A percentile compares a stretch with the other conserved stretches of the same genome.
Conservation (phyloP, 2,888 invertebrate species). For the Lymantria monacha region DNA sequence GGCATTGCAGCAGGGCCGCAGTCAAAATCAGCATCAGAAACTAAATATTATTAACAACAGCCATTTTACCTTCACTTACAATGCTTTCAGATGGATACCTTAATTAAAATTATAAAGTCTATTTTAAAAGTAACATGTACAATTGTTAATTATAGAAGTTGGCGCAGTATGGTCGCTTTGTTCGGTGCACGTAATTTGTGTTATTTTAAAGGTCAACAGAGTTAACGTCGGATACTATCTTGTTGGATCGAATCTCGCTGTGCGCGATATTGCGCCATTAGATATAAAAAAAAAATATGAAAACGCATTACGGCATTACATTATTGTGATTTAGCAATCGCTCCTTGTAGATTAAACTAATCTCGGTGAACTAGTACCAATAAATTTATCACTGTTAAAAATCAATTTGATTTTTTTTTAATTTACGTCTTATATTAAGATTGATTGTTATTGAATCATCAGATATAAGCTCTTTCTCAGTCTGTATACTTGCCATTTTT, state of each 20-base stretch:
- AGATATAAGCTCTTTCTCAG: too few species aligned
- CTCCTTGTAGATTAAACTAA: slow-evolving; percentile 16
- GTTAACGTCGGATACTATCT: slow-evolving; percentile 35
- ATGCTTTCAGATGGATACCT: slow-evolving; percentile 13
- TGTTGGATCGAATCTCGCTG: slow-evolving; percentile 24
- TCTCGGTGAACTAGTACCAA: too few species aligned
- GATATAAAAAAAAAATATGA: slow-evolving; percentile 15
- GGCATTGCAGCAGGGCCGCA: slow-evolving; percentile 72
- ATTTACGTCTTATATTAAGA: too few species aligned
- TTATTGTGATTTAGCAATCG: slow-evolving; percentile 7
- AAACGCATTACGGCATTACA: slow-evolving; percentile 17
- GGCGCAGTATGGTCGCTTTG: slow-evolving; percentile 36
- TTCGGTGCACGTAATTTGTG: slow-evolving; percentile 31
- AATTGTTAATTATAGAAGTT: slow-evolving; percentile 45
- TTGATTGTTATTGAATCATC: too few species aligned
- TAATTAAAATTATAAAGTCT: slow-evolving; percentile 35
- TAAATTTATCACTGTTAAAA: too few species aligned
- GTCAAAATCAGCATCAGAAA: slow-evolving; percentile 54
- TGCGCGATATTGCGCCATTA: slow-evolving; percentile 25
- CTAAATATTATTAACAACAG: slow-evolving; percentile 40
- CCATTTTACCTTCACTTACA: slow-evolving; percentile 29
- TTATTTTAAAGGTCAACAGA: slow-evolving; percentile 38
- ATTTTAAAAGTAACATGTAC: slow-evolving; percentile 33
- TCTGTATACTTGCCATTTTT: too few species aligned
- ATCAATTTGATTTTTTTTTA: too few species aligned